Evolutionary conservation across 2,113 vertebrate genomes (phyloP).

Genomic region (Zosterops borbonicus): DNA sequence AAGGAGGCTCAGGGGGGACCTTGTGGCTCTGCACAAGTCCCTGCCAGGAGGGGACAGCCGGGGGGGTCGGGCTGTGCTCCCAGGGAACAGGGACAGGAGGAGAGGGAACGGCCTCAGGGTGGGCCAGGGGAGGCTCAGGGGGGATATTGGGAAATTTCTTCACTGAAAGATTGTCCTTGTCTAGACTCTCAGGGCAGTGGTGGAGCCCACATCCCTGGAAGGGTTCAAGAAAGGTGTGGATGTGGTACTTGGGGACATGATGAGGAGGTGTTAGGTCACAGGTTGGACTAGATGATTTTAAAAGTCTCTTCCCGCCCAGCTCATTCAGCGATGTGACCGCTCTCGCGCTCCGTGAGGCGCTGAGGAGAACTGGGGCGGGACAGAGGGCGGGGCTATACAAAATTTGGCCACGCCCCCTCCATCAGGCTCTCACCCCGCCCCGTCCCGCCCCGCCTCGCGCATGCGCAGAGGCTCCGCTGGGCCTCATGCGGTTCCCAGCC

Average conservation of each 20-base stretch:
- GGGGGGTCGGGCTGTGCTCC: not conserved
- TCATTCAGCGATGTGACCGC: rapidly evolving
- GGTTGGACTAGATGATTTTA: rapidly evolving
- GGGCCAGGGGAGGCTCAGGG: rapidly evolving
- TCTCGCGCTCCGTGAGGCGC: not conserved
- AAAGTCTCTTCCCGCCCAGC: rapidly evolving
- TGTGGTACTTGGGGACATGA: not conserved
- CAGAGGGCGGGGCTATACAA: not conserved
- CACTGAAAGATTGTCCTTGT: not conserved
- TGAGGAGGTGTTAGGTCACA: not conserved
- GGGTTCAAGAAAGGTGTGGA: no score
- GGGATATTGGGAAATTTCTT: not conserved
- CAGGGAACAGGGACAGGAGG: not conserved
- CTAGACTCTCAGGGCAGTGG: not conserved
- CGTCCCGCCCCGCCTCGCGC: not conserved
- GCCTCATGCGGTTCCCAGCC: not conserved
- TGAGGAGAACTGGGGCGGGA: not conserved
- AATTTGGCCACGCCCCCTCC: not conserved
- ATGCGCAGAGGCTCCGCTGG: not conserved
- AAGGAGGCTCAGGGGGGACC: not conserved
- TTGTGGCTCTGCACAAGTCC: not conserved
- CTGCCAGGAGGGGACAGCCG: not conserved
- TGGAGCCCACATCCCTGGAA: not conserved
- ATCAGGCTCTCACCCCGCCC: not conserved
- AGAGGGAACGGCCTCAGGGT: not conserved